Conservation (phyloP, 2,113 vertebrate genomes). For the Caracal caracal region DNA sequence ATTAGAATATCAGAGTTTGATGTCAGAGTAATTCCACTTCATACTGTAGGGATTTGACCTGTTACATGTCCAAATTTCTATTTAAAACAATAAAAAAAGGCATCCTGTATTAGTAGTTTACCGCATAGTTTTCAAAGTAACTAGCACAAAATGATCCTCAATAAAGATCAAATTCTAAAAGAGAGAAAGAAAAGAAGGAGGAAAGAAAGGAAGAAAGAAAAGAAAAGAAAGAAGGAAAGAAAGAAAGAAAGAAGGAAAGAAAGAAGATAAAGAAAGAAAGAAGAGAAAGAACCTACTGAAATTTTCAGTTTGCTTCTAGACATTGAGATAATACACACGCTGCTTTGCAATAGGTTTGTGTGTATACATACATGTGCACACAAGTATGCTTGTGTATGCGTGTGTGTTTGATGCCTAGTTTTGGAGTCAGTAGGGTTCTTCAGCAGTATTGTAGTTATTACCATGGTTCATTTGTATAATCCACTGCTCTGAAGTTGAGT, state of each 20-base stretch:
- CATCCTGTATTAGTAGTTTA: neutral
- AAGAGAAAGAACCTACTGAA: neutral
- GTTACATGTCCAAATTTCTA: neutral
- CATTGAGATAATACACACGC: no score
- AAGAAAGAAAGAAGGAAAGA: neutral
- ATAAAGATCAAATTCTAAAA: neutral
- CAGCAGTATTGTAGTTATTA: neutral
- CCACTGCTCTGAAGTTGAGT: neutral
- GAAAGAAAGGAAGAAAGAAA: accelerated
- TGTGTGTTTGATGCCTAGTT: neutral
- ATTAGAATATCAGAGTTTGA: neutral
- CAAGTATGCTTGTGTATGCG: neutral
- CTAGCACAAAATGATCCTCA: neutral
- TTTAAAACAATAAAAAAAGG: neutral
- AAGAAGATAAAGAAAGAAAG: neutral
- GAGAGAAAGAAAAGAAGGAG: neutral
- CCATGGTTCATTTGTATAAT: neutral
- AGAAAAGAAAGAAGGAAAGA: accelerated
- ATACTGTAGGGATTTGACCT: neutral
- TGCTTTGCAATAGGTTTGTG: neutral
- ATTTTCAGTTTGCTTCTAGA: neutral
- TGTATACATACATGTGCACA: neutral
- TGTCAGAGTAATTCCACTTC: neutral
- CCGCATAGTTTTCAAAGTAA: neutral
- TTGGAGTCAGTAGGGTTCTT: neutral